Conservation (phyloP, 2,888 invertebrate species). For the Drosophila anceps region DNA sequence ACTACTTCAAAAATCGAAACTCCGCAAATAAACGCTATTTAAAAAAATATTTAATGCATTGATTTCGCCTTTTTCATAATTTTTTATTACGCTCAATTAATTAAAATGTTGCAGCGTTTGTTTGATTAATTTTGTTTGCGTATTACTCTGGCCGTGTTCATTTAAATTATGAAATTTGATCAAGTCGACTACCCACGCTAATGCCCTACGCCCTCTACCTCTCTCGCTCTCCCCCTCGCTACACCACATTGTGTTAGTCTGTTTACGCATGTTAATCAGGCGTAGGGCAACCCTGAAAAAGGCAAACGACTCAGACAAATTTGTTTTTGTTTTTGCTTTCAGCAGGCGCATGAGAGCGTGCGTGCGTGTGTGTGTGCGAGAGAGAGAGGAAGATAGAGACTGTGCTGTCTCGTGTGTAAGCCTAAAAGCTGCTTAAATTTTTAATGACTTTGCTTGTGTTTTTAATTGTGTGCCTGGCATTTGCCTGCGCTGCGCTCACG, state of each 20-base stretch:
- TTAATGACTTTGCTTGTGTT: constrained; percentile 81
- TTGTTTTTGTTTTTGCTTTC: constrained; percentile 42
- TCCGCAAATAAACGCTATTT: not conserved
- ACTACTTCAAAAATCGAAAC: not conserved
- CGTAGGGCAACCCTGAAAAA: constrained; percentile 54
- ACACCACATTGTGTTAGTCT: constrained; percentile 21
- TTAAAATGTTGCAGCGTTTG: constrained; percentile 44
- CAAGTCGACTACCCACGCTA: constrained; percentile 44
- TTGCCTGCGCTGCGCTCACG: constrained; percentile 13
- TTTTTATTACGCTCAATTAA: constrained; percentile 23
- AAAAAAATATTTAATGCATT: not conserved
- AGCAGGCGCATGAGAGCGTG: not conserved
- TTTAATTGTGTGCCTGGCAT: constrained; percentile 72
- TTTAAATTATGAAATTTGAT: constrained; percentile 80
- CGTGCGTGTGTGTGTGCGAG: constrained; percentile 30
- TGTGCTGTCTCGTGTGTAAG: constrained; percentile 60
- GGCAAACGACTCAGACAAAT: constrained; percentile 44
- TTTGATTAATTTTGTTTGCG: constrained; percentile 36
- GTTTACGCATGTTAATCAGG: constrained; percentile 72
- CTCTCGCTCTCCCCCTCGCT: not conserved
- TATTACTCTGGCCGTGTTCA: constrained; percentile 50
- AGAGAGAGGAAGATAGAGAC: constrained; percentile 14
- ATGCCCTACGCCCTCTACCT: not conserved
- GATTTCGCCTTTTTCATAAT: not conserved
- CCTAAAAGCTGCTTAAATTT: constrained; percentile 81